These are phyloP conservation scores for Papio anubis DNA, from an alignment of 2,113 vertebrate species.

Conservation along the genomic window DNA sequence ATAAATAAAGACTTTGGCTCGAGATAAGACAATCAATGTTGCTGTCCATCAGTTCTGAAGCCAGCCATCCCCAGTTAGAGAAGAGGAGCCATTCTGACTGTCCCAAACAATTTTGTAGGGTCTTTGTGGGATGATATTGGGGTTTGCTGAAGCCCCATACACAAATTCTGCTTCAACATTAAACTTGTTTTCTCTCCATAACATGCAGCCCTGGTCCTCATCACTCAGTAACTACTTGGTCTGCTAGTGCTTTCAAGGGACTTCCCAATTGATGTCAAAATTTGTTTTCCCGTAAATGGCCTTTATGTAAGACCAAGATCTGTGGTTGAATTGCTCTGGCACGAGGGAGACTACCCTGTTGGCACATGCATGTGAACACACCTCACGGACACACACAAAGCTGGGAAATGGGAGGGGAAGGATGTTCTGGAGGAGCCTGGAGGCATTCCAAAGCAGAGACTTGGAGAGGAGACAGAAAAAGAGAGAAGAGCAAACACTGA, in stretches of 20 bases:
- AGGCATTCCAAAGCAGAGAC: background rate
- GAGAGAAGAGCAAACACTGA: background rate
- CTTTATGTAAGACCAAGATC: background rate
- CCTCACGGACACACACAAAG: background rate
- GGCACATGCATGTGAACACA: too few species aligned
- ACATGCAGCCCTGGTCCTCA: background rate
- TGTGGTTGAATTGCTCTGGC: background rate
- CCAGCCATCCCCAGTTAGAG: background rate
- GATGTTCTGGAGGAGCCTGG: background rate
- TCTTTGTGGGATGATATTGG: background rate
- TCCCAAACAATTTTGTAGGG: background rate
- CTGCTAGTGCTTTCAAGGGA: background rate
- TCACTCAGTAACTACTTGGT: background rate
- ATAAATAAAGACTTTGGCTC: background rate
- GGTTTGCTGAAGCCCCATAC: background rate
- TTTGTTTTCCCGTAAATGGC: background rate
- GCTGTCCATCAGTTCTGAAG: background rate
- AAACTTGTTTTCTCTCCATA: background rate
- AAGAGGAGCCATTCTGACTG: background rate
- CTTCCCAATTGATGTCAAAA: background rate
- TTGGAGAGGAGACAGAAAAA: background rate
- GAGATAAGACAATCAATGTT: background rate
- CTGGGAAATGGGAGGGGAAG: background rate
- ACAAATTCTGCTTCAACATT: background rate
- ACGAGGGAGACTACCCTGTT: background rate